Conservation (phyloP, 2,888 invertebrate species). For the Dicyrtomina minuta region DNA sequence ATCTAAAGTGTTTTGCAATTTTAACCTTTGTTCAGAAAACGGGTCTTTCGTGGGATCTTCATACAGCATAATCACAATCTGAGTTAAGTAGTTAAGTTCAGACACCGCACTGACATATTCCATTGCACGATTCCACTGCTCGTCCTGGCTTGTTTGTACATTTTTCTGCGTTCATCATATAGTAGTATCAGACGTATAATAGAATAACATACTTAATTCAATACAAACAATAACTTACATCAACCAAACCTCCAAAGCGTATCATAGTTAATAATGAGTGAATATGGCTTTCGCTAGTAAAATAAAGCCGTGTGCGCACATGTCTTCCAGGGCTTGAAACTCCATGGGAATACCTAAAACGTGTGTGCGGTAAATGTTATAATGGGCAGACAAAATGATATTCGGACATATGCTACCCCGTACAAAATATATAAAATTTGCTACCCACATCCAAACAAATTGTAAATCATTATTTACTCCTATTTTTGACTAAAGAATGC, state of each 20-base stretch:
- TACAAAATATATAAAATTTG: too few relatives aligned
- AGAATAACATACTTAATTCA: not conserved
- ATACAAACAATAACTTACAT: conserved; percentile 64
- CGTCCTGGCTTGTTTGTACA: conserved; percentile 67
- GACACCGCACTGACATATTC: conserved; percentile 97
- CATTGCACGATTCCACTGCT: conserved; percentile 98
- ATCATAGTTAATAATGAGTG: conserved; percentile 95
- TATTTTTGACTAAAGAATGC: too few relatives aligned
- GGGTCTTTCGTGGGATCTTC: conserved; percentile 97
- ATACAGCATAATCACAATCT: conserved; percentile 97
- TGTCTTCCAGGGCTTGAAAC: conserved; percentile 97
- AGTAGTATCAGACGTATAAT: not conserved
- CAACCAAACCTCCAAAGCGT: conserved; percentile 84
- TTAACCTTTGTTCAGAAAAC: conserved; percentile 71
- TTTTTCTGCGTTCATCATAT: too few relatives aligned
- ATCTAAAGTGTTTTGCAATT: not conserved
- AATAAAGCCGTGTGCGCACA: conserved; percentile 97
- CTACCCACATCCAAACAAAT: too few relatives aligned
- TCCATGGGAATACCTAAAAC: conserved; percentile 86
- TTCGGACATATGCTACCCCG: too few relatives aligned
- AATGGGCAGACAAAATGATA: too few relatives aligned
- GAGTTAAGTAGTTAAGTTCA: conserved; percentile 98
- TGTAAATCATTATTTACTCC: too few relatives aligned
- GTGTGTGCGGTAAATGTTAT: too few relatives aligned
- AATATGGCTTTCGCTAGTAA: conserved; percentile 98